These are phyloP conservation scores for Gorsachius goisagi DNA, from an alignment of 2,113 vertebrate species.

Conservation along the genomic window DNA sequence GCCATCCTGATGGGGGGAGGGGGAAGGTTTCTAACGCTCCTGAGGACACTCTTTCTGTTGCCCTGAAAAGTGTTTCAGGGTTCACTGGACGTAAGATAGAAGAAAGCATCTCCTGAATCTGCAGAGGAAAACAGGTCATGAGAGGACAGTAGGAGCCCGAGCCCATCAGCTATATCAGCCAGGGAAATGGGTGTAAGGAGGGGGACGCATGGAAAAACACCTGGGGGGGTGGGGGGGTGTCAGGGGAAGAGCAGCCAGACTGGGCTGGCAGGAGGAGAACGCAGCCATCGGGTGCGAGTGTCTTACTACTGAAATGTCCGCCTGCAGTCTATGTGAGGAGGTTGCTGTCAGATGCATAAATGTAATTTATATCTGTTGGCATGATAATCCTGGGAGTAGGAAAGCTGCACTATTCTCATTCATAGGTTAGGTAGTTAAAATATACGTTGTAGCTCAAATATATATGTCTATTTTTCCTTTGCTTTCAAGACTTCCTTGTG, in stretches of 20 bases:
- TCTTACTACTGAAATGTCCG: neutral
- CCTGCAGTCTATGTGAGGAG: neutral
- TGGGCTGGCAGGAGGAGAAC: neutral
- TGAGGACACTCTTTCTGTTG: neutral
- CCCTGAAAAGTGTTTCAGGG: neutral
- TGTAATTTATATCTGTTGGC: neutral
- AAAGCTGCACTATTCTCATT: neutral
- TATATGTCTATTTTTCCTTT: neutral
- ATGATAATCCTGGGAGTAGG: neutral
- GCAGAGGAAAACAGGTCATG: accelerated
- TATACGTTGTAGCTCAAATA: neutral
- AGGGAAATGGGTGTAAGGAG: neutral
- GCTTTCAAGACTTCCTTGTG: neutral
- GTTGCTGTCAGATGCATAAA: neutral
- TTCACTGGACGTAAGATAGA: neutral
- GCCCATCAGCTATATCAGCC: neutral
- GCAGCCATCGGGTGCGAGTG: accelerated
- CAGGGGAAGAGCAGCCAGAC: accelerated
- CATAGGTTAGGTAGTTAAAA: neutral
- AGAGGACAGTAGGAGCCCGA: neutral
- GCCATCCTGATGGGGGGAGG: neutral
- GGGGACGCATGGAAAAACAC: neutral
- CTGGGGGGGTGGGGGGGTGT: no score
- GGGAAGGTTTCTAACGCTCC: neutral
- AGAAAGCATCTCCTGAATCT: neutral